Percentiles rank a stretch among this genome's conserved stretches.
phyloP scores from a whole-genome alignment of 2,113 vertebrate species.

The Syngnathoides biaculeatus region DNA sequence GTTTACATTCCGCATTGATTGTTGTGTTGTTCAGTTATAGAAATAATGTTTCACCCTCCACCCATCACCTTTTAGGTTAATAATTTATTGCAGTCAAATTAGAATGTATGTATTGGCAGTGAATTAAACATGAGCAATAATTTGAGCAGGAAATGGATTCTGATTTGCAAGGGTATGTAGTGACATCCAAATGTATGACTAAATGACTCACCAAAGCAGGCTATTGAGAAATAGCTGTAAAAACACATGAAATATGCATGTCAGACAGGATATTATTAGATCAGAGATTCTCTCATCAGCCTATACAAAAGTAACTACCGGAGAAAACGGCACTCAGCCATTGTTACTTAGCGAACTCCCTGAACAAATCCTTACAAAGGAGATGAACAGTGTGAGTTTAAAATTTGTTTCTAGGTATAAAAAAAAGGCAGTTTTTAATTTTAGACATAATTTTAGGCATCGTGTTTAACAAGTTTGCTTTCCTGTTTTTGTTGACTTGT shows the following conservation, averaged over 20 bases:
- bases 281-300: slow-evolving; percentile 63
- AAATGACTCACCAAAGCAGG: slow-evolving; percentile 64
- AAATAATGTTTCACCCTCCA: slow-evolving; percentile 42
- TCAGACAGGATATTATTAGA: slow-evolving; percentile 61
- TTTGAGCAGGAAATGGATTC: slow-evolving; percentile 69
- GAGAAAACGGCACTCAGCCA: slow-evolving; percentile 33
- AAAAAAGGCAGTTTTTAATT: background rate
- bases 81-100: slow-evolving; percentile 65
- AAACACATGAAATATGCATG: slow-evolving; percentile 75
- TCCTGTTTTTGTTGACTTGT: background rate
- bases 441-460: slow-evolving; percentile 6
- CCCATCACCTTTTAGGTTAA: slow-evolving; percentile 59
- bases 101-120: slow-evolving; percentile 63
- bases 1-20: slow-evolving; percentile 43
- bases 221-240: slow-evolving; percentile 67
- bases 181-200: slow-evolving; percentile 65
- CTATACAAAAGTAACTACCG: slow-evolving; percentile 55
- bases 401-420: slow-evolving; percentile 1
- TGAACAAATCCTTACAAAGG: slow-evolving; percentile 10
- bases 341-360: slow-evolving; percentile 27
- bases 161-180: slow-evolving; percentile 62
- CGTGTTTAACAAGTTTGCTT: background rate
- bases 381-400: slow-evolving; percentile 2
- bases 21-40: slow-evolving; percentile 39
- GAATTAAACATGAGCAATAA: slow-evolving; percentile 72